These are phyloP conservation scores for Gonioctena quinquepunctata DNA, from an alignment of 1,140 invertebrate genomes.

Conservation along the genomic window DNA sequence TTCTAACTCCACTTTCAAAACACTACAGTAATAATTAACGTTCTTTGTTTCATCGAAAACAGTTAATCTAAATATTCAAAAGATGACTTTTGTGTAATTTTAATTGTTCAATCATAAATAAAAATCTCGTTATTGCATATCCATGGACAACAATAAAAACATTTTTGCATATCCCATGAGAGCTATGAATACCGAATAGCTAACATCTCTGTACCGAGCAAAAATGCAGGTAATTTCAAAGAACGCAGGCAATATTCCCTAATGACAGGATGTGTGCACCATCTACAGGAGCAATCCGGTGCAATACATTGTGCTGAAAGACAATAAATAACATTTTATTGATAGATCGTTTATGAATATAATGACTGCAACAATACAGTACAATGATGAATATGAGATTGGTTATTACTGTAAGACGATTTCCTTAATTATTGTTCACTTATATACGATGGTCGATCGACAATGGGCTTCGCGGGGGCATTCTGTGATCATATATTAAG, in stretches of 20 bases:
- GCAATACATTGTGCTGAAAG: conserved; percentile 1
- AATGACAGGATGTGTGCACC: conserved; percentile 3
- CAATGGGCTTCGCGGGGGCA: background rate
- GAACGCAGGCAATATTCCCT: background rate
- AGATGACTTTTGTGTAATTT: too few relatives aligned
- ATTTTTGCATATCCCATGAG: too few relatives aligned
- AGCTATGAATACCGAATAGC: too few relatives aligned
- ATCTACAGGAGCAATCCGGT: conserved; percentile 1
- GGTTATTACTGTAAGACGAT: background rate
- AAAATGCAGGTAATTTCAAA: background rate
- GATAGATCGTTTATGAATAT: conserved; percentile 3
- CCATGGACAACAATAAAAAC: too few relatives aligned
- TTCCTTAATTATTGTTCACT: conserved; percentile 6
- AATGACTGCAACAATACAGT: background rate
- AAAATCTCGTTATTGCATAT: too few relatives aligned
- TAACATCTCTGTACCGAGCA: background rate
- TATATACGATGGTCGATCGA: background rate
- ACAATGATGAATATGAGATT: conserved; percentile 2
- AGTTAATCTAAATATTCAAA: too few relatives aligned
- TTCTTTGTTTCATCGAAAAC: too few relatives aligned
- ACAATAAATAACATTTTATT: conserved; percentile 5
- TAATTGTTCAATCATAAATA: too few relatives aligned
- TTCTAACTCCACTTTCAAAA: too few relatives aligned
- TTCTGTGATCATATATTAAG: background rate
- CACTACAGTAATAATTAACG: too few relatives aligned